phyloP scores from a whole-genome alignment of 2,113 vertebrate genomes.

The Sciurus niger region DNA sequence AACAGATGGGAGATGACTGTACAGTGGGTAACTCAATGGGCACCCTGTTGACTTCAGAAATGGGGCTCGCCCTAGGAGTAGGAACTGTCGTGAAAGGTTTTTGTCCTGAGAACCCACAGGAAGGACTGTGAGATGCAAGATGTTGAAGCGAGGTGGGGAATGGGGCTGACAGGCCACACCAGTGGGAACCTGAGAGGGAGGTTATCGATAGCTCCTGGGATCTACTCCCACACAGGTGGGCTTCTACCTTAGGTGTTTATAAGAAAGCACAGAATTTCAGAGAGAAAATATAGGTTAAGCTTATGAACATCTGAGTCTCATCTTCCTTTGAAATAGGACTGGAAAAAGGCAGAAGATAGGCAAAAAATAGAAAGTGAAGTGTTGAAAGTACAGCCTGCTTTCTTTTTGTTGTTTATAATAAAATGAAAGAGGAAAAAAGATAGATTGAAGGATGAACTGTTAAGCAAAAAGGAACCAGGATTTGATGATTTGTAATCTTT shows the following conservation, averaged over 20 bases:
- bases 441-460: neutral
- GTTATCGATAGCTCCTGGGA: neutral
- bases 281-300: constrained; percentile 6
- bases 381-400: neutral
- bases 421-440: neutral
- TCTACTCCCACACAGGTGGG: neutral
- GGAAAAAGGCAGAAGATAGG: neutral
- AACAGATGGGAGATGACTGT: neutral
- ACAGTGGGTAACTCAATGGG: neutral
- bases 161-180: neutral
- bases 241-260: neutral
- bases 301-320: neutral
- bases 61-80: neutral
- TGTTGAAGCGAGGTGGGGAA: neutral
- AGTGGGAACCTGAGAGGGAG: neutral
- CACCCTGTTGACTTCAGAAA: neutral
- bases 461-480: neutral
- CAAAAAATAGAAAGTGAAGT: neutral
- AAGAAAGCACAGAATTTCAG: neutral
- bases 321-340: neutral
- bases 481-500: neutral
- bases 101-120: neutral
- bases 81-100: neutral
- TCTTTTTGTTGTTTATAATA: neutral
- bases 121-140: neutral